Evolutionary conservation across 2,888 invertebrate genomes (phyloP).

Genomic region (Rhamphomyia laevipes): DNA sequence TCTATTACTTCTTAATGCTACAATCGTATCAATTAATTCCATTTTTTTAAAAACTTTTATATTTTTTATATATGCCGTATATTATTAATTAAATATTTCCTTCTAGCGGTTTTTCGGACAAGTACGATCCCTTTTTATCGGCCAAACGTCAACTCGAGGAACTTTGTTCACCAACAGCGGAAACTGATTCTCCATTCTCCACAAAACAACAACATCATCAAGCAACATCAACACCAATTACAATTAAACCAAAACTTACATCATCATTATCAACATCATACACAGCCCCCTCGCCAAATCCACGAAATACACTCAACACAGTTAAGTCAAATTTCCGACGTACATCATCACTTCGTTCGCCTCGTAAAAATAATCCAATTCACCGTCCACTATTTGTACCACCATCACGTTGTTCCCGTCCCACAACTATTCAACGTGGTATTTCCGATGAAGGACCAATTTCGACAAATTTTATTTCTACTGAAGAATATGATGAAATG

Average conservation of each 20-base stretch:
- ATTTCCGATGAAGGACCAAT: conserved; percentile 38
- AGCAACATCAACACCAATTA: conserved; percentile 26
- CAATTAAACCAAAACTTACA: conserved; percentile 15
- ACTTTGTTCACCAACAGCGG: conserved; percentile 56
- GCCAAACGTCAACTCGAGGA: conserved; percentile 76
- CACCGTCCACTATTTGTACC: conserved; percentile 23
- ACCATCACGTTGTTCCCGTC: conserved; percentile 30
- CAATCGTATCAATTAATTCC: too few relatives aligned
- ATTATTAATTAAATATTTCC: neutral
- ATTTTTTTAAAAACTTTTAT: too few relatives aligned
- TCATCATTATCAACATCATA: conserved; percentile 18
- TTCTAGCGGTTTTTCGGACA: conserved; percentile 25
- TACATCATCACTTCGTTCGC: conserved; percentile 33
- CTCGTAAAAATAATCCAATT: conserved; percentile 28
- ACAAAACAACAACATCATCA: conserved; percentile 8
- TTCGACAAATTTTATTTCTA: conserved; percentile 34
- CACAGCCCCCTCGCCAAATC: conserved; percentile 18
- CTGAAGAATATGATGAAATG: conserved; percentile 38
- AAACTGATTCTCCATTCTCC: conserved; percentile 26
- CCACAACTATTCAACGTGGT: conserved; percentile 36
- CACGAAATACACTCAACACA: conserved; percentile 11
- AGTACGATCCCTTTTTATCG: conserved; percentile 64
- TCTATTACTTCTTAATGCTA: too few relatives aligned
- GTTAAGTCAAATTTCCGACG: conserved; percentile 31
- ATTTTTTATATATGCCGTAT: too few relatives aligned